Conservation (phyloP, 2,797 vertebrate species). For the Pagetopsis macropterus region DNA sequence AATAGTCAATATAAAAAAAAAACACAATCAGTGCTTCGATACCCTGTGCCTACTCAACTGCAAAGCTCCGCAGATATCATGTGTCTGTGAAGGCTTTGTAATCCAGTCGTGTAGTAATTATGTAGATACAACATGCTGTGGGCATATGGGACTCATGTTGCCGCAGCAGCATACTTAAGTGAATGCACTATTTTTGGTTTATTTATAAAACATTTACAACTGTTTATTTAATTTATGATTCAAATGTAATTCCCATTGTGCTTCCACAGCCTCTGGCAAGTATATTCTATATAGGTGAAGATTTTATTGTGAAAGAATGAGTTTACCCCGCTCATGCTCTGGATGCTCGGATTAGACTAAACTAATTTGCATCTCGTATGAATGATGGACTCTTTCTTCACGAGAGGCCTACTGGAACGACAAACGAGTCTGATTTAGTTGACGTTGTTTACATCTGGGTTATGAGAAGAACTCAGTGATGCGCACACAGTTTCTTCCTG, state of each 20-base stretch:
- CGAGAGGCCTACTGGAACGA: not conserved
- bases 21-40: no score
- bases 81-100: not conserved
- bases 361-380: not conserved
- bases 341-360: not conserved
- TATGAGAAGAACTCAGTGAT: constrained; percentile 20
- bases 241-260: not conserved
- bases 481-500: constrained; percentile 31
- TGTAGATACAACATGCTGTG: not conserved
- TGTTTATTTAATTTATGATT: not conserved
- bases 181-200: constrained; percentile 6
- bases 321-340: not conserved
- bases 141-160: not conserved
- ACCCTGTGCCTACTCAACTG: not conserved
- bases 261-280: not conserved
- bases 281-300: not conserved
- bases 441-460: not conserved
- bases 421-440: constrained; percentile 6
- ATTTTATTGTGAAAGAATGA: not conserved
- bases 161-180: not conserved
- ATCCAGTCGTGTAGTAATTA: not conserved
- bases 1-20: no score
- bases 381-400: not conserved
- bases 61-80: not conserved
- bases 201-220: constrained; percentile 13